These are phyloP conservation scores for Gulo gulo DNA, from an alignment of 2,113 vertebrate species.

Conservation along the genomic window DNA sequence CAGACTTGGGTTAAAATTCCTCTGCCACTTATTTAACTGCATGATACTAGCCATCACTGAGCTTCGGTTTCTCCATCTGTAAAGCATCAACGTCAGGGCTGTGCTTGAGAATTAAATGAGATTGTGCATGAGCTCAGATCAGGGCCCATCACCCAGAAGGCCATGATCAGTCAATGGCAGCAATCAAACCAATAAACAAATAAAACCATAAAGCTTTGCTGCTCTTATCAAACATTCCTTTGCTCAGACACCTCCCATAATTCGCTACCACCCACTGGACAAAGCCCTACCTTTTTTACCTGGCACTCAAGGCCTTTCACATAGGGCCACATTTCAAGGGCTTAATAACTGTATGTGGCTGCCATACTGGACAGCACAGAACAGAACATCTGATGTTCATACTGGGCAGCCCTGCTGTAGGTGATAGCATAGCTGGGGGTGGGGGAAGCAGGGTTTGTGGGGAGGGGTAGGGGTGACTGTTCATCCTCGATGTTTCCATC, in stretches of 20 bases:
- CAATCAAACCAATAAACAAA: not conserved
- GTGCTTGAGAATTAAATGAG: not conserved
- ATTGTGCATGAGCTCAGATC: not conserved
- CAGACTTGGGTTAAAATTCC: not conserved
- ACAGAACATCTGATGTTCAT: not conserved
- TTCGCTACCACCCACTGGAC: not conserved
- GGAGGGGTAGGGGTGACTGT: not conserved
- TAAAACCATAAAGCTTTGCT: not conserved
- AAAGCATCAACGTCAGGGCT: not conserved
- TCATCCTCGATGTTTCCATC: slow-evolving; percentile 50
- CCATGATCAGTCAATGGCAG: not conserved
- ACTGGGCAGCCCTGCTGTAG: not conserved
- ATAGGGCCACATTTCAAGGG: not conserved
- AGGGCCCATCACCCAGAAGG: not conserved
- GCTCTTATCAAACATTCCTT: not conserved
- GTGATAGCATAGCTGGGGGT: not conserved
- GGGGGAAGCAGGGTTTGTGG: not conserved
- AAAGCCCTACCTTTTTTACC: not conserved
- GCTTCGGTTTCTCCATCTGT: not conserved
- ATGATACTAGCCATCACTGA: not conserved
- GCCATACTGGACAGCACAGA: not conserved
- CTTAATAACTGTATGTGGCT: not conserved
- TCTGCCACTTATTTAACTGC: not conserved
- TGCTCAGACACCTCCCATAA: not conserved
- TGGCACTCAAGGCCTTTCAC: not conserved